phyloP scores from a whole-genome alignment of 2,888 invertebrate species.

The Endomychus coccineus region DNA sequence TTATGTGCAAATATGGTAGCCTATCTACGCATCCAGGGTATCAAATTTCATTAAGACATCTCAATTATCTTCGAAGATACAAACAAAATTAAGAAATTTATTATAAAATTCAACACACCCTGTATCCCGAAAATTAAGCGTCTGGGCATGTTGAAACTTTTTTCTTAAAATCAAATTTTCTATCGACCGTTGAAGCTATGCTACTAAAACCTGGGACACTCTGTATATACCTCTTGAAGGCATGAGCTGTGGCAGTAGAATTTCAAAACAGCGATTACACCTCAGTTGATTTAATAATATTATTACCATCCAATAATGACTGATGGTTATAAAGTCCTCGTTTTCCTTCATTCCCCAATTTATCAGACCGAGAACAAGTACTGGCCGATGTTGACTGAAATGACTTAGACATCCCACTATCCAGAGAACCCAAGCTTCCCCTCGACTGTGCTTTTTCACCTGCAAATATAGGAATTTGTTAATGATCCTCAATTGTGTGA shows the following conservation, averaged over 20 bases:
- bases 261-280: conserved; percentile 31
- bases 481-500: no score
- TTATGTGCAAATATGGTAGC: no score
- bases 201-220: no score
- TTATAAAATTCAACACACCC: no score
- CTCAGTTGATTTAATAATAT: conserved; percentile 40
- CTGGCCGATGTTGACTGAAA: conserved; percentile 78
- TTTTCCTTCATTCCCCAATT: conserved; percentile 40
- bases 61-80: no score
- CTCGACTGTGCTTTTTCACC: conserved; percentile 77
- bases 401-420: conserved; percentile 93
- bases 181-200: no score
- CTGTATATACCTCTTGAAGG: neutral
- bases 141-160: no score
- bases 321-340: conserved; percentile 45
- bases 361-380: conserved; percentile 51
- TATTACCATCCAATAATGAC: conserved; percentile 47
- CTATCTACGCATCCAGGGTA: no score
- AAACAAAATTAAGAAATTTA: no score
- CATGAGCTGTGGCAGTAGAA: neutral
- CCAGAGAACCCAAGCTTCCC: conserved; percentile 89
- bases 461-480: conserved; percentile 65
- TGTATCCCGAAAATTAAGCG: no score
- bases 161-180: no score
- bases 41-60: no score